Conservation (phyloP, 2,888 invertebrate genomes). For the Xanthostigma xanthostigma region DNA sequence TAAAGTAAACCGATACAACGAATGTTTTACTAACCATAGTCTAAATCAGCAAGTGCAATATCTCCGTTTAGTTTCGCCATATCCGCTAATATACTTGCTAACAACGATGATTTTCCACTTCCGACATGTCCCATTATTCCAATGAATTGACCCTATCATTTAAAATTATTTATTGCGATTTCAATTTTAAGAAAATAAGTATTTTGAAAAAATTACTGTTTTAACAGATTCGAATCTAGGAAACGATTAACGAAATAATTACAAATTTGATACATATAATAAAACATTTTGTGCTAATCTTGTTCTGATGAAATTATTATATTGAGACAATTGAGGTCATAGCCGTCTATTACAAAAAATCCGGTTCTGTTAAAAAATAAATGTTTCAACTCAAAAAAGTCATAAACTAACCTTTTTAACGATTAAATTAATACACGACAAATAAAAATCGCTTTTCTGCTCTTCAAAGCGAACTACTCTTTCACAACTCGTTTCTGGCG, state of each 20-base stretch:
- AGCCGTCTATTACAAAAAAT: no score
- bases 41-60: slow-evolving; percentile 50
- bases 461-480: slow-evolving; percentile 17
- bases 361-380: no score
- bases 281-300: no score
- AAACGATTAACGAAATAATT: no score
- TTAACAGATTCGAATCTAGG: no score
- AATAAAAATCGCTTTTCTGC: slow-evolving; percentile 21
- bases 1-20: neutral
- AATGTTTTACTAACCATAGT: slow-evolving; percentile 33
- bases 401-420: slow-evolving; percentile 26
- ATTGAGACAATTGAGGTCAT: no score
- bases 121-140: slow-evolving; percentile 84
- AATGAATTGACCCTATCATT: slow-evolving; percentile 51
- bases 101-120: slow-evolving; percentile 77
- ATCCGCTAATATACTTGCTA: slow-evolving; percentile 76
- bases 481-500: slow-evolving; percentile 1
- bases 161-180: slow-evolving; percentile 16
- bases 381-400: no score
- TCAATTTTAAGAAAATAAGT: slow-evolving; percentile 13
- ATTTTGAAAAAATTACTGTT: neutral
- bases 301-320: no score
- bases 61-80: slow-evolving; percentile 54
- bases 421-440: slow-evolving; percentile 27
- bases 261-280: no score